phyloP scores from a whole-genome alignment of 2,888 invertebrate species.

The Caenorhabditis doughertyi region DNA sequence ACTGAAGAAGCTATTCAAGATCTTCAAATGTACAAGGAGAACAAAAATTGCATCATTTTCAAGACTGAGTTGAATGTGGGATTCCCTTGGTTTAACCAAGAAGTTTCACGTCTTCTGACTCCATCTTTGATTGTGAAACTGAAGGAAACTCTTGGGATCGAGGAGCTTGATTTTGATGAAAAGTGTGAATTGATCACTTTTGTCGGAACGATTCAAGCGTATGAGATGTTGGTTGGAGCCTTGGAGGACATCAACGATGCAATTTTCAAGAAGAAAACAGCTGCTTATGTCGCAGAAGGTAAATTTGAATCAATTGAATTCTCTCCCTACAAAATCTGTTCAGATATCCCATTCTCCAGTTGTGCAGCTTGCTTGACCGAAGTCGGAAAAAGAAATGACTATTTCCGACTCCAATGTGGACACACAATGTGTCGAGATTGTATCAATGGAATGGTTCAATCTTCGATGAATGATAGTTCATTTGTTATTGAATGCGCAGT shows the following conservation, averaged over 20 bases:
- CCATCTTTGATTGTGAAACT: background rate
- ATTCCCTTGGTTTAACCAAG: background rate
- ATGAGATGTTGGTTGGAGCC: background rate
- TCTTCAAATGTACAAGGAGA: background rate
- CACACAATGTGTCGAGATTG: background rate
- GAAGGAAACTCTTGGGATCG: background rate
- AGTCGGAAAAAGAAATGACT: background rate
- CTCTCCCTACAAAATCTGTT: background rate
- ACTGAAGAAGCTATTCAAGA: background rate
- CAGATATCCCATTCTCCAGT: background rate
- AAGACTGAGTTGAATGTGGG: background rate
- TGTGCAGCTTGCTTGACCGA: background rate
- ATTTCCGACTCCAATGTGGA: background rate
- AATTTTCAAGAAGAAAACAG: background rate
- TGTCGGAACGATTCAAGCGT: background rate
- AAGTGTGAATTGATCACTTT: background rate
- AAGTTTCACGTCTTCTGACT: background rate
- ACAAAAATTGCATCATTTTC: background rate
- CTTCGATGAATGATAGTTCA: background rate
- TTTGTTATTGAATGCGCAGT: no score
- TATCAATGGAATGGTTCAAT: background rate
- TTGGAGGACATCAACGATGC: background rate
- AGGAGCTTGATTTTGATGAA: background rate
- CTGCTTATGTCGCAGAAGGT: background rate
- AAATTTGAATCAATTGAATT: background rate